A percentile compares a stretch with the other conserved stretches of the same genome.
These are phyloP conservation scores for Lithosia quadra DNA, from an alignment of 2,888 invertebrate genomes.

Conservation along the genomic window DNA sequence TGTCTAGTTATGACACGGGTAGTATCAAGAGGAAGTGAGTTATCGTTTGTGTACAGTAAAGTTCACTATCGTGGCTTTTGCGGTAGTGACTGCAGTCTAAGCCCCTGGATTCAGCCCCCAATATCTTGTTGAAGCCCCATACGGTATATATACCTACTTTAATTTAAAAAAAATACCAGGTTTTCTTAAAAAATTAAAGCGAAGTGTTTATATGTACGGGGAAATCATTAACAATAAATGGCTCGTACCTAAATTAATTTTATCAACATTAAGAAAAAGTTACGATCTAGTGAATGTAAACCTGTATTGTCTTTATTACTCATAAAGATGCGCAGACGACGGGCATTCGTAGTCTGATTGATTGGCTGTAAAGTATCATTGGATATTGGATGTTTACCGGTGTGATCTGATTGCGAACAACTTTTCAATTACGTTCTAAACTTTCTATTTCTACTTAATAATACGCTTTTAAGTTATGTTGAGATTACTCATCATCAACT, in stretches of 20 bases:
- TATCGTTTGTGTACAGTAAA: too few species aligned
- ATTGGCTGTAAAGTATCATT: slow-evolving; percentile 12
- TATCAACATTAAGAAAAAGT: slow-evolving; percentile 15
- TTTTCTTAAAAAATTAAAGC: slow-evolving; percentile 31
- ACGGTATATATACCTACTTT: too few species aligned
- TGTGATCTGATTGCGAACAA: slow-evolving; percentile 2
- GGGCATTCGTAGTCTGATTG: neutral
- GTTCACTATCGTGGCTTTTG: too few species aligned
- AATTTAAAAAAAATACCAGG: too few species aligned
- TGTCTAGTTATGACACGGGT: neutral
- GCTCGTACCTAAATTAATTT: slow-evolving; percentile 18
- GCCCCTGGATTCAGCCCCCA: too few species aligned
- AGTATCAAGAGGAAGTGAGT: too few species aligned
- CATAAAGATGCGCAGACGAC: neutral
- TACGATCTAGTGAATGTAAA: slow-evolving; percentile 13
- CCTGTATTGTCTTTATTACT: slow-evolving; percentile 16
- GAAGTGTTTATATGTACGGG: slow-evolving; percentile 28
- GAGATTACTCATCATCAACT: neutral
- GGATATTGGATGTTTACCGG: neutral
- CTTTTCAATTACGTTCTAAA: neutral
- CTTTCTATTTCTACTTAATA: slow-evolving; percentile 7
- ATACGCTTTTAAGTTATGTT: neutral
- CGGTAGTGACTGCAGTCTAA: too few species aligned
- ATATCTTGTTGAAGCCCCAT: too few species aligned
- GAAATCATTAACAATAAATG: slow-evolving; percentile 39